Percentiles rank a stretch among this genome's conserved stretches.
phyloP scores from a whole-genome alignment of 1,140 invertebrate species.

The Dolichoris vasculosae region DNA sequence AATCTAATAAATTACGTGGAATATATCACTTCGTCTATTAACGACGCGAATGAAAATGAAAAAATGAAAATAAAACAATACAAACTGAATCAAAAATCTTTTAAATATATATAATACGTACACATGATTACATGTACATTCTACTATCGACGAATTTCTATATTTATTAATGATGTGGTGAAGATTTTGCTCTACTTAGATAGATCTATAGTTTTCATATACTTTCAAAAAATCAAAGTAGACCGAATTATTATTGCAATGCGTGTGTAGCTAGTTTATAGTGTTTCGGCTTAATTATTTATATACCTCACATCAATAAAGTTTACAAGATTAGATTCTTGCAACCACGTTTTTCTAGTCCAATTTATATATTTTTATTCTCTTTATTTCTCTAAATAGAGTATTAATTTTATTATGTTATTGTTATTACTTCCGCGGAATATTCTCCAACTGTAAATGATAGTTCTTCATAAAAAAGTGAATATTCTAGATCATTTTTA shows the following conservation, averaged over 20 bases:
- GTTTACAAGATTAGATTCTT: slow-evolving; percentile 1
- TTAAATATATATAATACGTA: slow-evolving; percentile 48
- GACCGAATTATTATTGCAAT: slow-evolving; percentile 9
- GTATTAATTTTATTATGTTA: not conserved
- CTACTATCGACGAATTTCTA: slow-evolving; percentile 46
- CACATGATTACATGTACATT: slow-evolving; percentile 68
- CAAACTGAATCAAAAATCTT: not conserved
- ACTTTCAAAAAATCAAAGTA: slow-evolving; percentile 1
- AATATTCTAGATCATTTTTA: not conserved
- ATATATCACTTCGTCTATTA: slow-evolving; percentile 50
- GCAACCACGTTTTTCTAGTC: slow-evolving; percentile 41
- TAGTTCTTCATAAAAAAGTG: not conserved
- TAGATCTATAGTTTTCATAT: slow-evolving; percentile 29
- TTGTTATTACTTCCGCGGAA: not conserved
- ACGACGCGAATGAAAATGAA: not conserved
- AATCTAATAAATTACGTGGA: slow-evolving; percentile 58
- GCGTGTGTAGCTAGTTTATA: not conserved
- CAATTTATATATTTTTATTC: slow-evolving; percentile 8
- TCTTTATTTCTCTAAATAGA: not conserved
- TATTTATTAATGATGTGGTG: slow-evolving; percentile 57
- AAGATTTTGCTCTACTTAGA: slow-evolving; percentile 12
- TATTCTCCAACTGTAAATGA: not conserved
- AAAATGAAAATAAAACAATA: not conserved
- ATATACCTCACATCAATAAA: not conserved
- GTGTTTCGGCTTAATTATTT: not conserved